Evolutionary conservation across 2,797 vertebrate species (phyloP).

Genomic region (Rhincodon typus): DNA sequence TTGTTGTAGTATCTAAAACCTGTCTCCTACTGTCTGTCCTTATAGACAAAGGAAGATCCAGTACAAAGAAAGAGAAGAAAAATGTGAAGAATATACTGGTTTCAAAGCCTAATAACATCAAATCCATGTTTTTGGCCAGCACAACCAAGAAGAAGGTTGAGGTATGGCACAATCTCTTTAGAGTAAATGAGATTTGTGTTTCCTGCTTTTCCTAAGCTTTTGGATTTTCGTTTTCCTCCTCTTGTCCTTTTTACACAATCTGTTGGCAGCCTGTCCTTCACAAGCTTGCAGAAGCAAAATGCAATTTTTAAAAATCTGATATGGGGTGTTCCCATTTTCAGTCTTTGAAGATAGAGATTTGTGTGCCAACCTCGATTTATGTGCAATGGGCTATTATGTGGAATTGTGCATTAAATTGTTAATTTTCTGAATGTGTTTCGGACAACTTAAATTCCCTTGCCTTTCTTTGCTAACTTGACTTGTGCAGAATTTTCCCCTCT

Average conservation of each 20-base stretch:
- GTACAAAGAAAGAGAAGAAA: slow-evolving; percentile 57
- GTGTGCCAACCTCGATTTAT: background rate
- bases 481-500: background rate
- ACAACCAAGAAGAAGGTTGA: slow-evolving; percentile 76
- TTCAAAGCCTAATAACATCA: slow-evolving; percentile 87
- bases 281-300: background rate
- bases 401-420: background rate
- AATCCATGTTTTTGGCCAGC: slow-evolving; percentile 88
- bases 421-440: background rate
- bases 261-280: background rate
- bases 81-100: slow-evolving; percentile 66
- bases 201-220: background rate
- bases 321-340: background rate
- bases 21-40: background rate
- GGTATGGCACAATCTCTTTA: slow-evolving; percentile 48
- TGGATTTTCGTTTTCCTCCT: background rate
- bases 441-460: background rate
- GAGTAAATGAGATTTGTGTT: background rate
- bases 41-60: slow-evolving; percentile 65
- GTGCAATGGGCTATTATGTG: background rate
- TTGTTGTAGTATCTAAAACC: background rate
- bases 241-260: background rate
- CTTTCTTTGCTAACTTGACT: background rate
- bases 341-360: background rate
- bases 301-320: background rate